phyloP scores from a whole-genome alignment of 2,888 invertebrate genomes.

The Argynnis bischoffii region DNA sequence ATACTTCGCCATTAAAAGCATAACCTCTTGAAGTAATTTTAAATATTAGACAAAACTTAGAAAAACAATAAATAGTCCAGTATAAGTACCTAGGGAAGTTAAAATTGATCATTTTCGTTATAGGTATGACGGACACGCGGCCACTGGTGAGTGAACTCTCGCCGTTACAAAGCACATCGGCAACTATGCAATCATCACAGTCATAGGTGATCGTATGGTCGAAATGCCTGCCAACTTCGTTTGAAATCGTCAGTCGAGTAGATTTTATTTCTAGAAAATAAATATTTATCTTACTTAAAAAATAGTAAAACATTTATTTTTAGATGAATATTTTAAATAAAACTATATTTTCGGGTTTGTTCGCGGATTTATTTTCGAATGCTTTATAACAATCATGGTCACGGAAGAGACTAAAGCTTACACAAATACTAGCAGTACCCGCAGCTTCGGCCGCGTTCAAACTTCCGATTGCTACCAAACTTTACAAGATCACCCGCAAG shows the following conservation, averaged over 20 bases:
- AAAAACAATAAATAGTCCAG: background rate
- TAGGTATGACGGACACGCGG: slow-evolving; percentile 48
- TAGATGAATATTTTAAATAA: too few relatives aligned
- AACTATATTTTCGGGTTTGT: too few relatives aligned
- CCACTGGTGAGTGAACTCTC: slow-evolving; percentile 51
- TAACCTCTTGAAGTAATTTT: background rate
- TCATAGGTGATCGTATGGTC: slow-evolving; percentile 49
- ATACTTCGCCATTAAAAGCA: too few relatives aligned
- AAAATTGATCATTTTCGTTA: slow-evolving; percentile 54
- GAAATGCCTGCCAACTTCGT: slow-evolving; percentile 48
- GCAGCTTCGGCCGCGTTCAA: too few relatives aligned
- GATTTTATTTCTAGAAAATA: slow-evolving; percentile 43
- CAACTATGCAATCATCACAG: slow-evolving; percentile 52
- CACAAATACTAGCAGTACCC: too few relatives aligned
- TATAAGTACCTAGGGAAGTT: slow-evolving; percentile 56
- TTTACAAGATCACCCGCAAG: too few relatives aligned
- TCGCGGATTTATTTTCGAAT: too few relatives aligned
- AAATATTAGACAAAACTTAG: background rate
- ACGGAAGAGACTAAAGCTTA: background rate
- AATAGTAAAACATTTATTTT: background rate
- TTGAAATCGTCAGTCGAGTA: slow-evolving; percentile 37
- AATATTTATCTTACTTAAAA: background rate
- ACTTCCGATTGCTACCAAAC: too few relatives aligned
- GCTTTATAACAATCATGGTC: too few relatives aligned
- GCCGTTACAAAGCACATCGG: slow-evolving; percentile 60